Conservation (phyloP, 2,113 vertebrate genomes). For the Lycaon pictus region DNA sequence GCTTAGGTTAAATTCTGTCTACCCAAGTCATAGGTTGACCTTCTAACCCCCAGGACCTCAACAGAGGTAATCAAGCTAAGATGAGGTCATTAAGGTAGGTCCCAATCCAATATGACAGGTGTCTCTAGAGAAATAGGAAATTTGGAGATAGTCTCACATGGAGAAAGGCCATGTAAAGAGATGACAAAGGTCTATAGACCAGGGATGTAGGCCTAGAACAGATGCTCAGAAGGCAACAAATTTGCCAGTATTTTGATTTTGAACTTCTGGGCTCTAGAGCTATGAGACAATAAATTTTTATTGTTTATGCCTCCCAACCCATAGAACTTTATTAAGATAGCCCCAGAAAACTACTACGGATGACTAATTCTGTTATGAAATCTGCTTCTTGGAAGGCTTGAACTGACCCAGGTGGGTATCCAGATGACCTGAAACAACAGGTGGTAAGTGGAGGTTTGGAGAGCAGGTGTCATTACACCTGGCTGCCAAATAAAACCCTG, state of each 20-base stretch:
- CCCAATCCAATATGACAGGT: fast-evolving
- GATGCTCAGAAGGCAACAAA: background rate
- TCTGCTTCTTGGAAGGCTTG: background rate
- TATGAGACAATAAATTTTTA: background rate
- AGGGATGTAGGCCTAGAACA: fast-evolving
- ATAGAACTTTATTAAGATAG: too few species aligned
- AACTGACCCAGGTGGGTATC: too few species aligned
- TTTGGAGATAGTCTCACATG: fast-evolving
- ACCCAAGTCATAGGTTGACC: too few species aligned
- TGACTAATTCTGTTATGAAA: background rate
- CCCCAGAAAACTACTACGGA: fast-evolving
- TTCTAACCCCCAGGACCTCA: too few species aligned
- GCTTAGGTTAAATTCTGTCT: too few species aligned
- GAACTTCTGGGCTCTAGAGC: background rate
- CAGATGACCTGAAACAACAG: background rate
- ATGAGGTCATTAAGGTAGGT: too few species aligned
- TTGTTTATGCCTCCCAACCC: background rate
- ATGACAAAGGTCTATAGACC: background rate
- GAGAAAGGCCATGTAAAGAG: too few species aligned
- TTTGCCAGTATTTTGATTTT: background rate
- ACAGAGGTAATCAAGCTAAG: background rate
- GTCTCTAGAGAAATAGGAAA: background rate
- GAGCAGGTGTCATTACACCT: fast-evolving
- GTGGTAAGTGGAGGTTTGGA: too few species aligned
- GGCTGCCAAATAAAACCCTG: background rate